Base-by-base conservation (phyloP, 2,888 invertebrate genomes). In the Eremobia ochroleuca region DNA sequence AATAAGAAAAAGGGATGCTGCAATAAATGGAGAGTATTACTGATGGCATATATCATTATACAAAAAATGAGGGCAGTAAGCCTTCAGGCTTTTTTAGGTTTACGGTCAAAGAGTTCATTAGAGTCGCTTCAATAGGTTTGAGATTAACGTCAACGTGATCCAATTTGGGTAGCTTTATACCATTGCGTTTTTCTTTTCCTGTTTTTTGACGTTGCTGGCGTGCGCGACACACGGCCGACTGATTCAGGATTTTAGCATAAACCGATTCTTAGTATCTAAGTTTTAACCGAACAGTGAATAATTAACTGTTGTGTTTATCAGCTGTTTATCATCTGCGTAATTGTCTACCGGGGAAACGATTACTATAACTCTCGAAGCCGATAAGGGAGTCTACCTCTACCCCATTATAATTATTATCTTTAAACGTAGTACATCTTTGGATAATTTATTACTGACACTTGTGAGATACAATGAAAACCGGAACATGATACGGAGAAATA, bases 111-210 rank as follows among this genome's bases (percentile, higher is more conserved):
- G 69, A 78, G 72, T 82, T 87, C 65, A 77, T 85, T 83, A 87
- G 52, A 74, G 62, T 55, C 55, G 64, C 71, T 79, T 66, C 76
- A 84, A 68, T 83, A 78, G 76, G 61, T 69, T 77, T 76, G 67
- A 82, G 77, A 82, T 87, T 88, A 87, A 85, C 75, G 66, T 74
- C 76, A 78, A 82, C 79, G 76, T 77, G 77, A 85, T 87, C 76
- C 78, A 62, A 82, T 78, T 87, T 78, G 71, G 71, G 66, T 69
- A 75, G 68, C 69, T 77, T 76, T 81, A 73, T 76, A 67, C 64
- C 67, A 43, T 61, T 75, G 15, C 31, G 59, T 75, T 82, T 82
- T 83, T 76, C 58, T 68, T 72, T 76, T 59, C 13, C 46, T 69
- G 70, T 67, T 78, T 74, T 55, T 73, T 69, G 58, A 71, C 49